Conservation (phyloP, 2,797 vertebrate species). For the Peromyscus melanophrys region DNA sequence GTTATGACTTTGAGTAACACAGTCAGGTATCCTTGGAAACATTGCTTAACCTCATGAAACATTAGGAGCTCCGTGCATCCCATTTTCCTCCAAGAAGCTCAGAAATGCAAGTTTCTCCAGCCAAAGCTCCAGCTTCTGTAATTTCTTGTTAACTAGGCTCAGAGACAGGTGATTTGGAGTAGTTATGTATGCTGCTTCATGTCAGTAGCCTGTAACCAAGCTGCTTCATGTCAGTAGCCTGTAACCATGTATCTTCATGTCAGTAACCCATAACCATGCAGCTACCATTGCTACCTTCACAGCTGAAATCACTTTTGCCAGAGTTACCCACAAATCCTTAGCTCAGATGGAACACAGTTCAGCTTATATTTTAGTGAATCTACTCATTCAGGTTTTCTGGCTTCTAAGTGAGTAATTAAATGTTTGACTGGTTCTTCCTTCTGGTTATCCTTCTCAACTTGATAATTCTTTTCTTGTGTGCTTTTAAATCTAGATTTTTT, state of each 20-base stretch:
- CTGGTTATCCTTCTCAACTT: background rate
- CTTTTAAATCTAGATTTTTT: background rate
- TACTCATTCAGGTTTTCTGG: background rate
- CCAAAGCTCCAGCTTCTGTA: background rate
- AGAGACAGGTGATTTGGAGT: background rate
- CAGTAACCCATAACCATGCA: background rate
- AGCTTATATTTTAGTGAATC: background rate
- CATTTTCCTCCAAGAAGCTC: background rate
- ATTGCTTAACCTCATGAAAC: background rate
- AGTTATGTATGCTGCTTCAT: background rate
- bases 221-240: background rate
- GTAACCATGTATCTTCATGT: background rate
- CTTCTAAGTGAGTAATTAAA: background rate
- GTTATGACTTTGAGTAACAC: background rate
- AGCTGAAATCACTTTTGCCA: background rate
- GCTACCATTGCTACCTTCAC: background rate
- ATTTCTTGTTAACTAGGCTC: background rate
- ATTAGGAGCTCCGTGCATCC: background rate
- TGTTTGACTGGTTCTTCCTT: background rate
- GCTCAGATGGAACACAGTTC: background rate
- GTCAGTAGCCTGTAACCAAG: too few relatives aligned
- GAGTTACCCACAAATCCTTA: background rate
- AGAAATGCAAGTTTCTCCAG: conserved; percentile 14
- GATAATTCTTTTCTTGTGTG: background rate
- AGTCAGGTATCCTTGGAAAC: background rate